A percentile compares a stretch with the other conserved stretches of the same genome.
phyloP scores from a whole-genome alignment of 2,113 vertebrate genomes.

The Notothenia coriiceps region DNA sequence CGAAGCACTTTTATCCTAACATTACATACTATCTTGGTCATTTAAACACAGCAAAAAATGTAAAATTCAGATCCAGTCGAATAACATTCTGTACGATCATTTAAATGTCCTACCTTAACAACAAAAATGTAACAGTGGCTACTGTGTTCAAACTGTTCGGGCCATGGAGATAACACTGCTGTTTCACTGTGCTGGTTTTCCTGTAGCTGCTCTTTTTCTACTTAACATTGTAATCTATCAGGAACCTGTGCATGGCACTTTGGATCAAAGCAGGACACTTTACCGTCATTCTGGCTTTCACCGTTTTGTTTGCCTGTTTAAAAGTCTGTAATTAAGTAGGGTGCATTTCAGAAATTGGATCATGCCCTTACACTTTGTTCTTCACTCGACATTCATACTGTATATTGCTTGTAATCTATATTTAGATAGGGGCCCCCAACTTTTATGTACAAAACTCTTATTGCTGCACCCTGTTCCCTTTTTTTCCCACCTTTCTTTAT shows the following conservation, averaged over 20 bases:
- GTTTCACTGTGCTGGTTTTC: slow-evolving; percentile 43
- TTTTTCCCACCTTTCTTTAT: slow-evolving; percentile 7
- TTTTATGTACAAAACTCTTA: slow-evolving; percentile 6
- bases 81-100: too few relatives aligned
- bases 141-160: neutral
- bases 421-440: neutral
- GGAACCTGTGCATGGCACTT: slow-evolving; percentile 65
- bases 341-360: slow-evolving; percentile 22
- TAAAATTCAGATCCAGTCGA: neutral
- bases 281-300: slow-evolving; percentile 29
- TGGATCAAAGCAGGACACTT: slow-evolving; percentile 54
- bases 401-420: slow-evolving; percentile 2
- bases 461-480: neutral
- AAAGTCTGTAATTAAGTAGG: slow-evolving; percentile 41
- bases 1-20: neutral
- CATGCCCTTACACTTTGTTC: neutral
- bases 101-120: neutral
- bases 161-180: slow-evolving; percentile 19
- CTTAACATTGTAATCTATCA: slow-evolving; percentile 49
- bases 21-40: neutral
- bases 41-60: neutral
- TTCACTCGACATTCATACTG: neutral
- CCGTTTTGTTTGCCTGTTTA: slow-evolving; percentile 36
- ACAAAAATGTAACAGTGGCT: neutral
- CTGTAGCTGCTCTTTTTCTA: slow-evolving; percentile 70